Base-by-base conservation (phyloP, 2,888 invertebrate species). In the Myathropa florea region DNA sequence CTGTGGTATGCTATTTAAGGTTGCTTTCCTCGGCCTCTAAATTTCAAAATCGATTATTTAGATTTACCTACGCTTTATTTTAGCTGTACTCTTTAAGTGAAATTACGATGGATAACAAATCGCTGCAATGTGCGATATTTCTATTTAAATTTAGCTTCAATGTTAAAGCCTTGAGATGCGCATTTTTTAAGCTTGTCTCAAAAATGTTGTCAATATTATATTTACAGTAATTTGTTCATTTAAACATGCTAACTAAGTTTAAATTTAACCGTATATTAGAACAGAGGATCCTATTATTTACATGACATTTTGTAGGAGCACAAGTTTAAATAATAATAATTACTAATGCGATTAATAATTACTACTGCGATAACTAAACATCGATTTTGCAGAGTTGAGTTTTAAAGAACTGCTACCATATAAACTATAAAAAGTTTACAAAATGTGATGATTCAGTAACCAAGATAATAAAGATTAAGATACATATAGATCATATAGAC, bases 1-100 rank as follows among this genome's bases (percentile, higher is more conserved):
- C 33, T 70, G n/a, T 55, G 23, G 7, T 81, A 60, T 53, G 36
- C 64, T 70, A 36, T 71, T 33, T 64, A 18, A 64, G 70, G 57
- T 33, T 68, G 65, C 46, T 60, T 63, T 23, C 73, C 30, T 28
- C 64, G 78, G 82, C 57, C 57, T 46, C 46, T 77, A 82, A 86
- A 75, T 28, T 82, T 86, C 59, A 53, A 82, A 86, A 82, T 86
- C 60, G 76, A 53, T 71, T 77, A 81, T 86, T 86, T 86, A 86
- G 85, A 86, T 86, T 86, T 73, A 86, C 73, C 85, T 86, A 86
- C 85, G 85, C 85, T 86, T 86, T 84, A 70, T 84, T 67, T 70
- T 81, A 68, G 73, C 26, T 59, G 57, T 73, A 33, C 46, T 73
- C 28, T 9, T 46, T 64, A 82, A 46, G 33, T 39, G 68, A 18